phyloP scores from a whole-genome alignment of 2,888 invertebrate species.

The Matsumyia berberina region DNA sequence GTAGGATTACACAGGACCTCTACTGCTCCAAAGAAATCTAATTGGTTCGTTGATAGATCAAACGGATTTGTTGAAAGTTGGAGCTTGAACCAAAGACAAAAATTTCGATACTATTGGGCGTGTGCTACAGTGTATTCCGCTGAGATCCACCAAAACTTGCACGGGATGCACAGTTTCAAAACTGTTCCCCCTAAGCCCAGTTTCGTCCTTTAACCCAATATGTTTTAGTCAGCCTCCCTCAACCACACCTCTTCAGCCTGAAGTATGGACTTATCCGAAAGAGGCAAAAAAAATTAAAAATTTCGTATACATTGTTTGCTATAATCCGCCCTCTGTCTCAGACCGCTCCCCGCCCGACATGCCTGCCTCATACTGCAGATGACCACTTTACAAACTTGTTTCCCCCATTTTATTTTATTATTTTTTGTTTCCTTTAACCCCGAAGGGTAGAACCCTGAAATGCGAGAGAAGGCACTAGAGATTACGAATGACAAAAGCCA shows the following conservation, averaged over 20 bases:
- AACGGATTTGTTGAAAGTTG: no score
- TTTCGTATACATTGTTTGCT: conserved; percentile 16
- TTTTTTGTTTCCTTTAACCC: neutral
- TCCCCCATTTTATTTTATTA: neutral
- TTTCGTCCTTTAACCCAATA: neutral
- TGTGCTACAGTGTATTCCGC: no score
- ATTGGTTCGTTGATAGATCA: no score
- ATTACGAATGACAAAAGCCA: conserved; percentile 73
- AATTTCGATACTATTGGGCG: no score
- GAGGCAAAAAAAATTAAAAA: conserved; percentile 28
- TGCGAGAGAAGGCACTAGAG: conserved; percentile 46
- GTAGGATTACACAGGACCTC: no score
- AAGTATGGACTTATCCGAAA: conserved; percentile 18
- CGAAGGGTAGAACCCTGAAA: conserved; percentile 19
- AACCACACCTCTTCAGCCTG: neutral
- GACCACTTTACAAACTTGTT: conserved; percentile 54
- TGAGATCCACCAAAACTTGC: no score
- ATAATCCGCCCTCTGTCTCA: neutral
- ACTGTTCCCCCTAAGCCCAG: no score
- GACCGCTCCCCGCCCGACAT: neutral
- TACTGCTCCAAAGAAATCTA: no score
- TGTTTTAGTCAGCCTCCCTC: neutral
- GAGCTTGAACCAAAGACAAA: no score
- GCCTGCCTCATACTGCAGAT: conserved; percentile 19
- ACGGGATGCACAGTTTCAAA: no score